Conservation (phyloP, 2,797 vertebrate genomes). For the Danio aesculapii region DNA sequence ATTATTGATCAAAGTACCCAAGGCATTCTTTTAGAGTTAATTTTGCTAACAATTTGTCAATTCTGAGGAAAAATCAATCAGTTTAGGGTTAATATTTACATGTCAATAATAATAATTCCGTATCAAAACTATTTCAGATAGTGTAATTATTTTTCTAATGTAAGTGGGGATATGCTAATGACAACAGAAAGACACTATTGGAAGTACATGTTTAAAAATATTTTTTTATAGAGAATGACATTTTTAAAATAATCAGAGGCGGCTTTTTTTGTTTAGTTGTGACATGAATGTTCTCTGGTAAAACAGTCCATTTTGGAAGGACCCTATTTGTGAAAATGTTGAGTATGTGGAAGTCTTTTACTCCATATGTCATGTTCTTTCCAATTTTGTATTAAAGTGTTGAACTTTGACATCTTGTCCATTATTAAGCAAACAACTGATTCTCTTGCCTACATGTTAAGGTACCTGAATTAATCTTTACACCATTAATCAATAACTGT, state of each 20-base stretch:
- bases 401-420: conserved; percentile 64
- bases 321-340: conserved; percentile 54
- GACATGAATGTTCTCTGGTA: conserved; percentile 54
- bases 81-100: conserved; percentile 51
- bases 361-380: conserved; percentile 64
- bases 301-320: conserved; percentile 34
- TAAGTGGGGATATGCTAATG: conserved; percentile 10
- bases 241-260: conserved; percentile 25
- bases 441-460: background rate
- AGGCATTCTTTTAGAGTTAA: background rate
- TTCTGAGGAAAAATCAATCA: background rate
- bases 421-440: background rate
- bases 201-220: conserved; percentile 64
- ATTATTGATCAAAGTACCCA: background rate
- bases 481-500: background rate
- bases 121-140: conserved; percentile 57
- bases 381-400: conserved; percentile 76
- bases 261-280: conserved; percentile 33
- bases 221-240: conserved; percentile 68
- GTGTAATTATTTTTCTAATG: conserved; percentile 76
- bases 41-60: background rate
- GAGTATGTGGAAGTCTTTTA: conserved; percentile 48
- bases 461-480: background rate
- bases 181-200: conserved; percentile 78
- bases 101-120: conserved; percentile 47